phyloP scores from a whole-genome alignment of 1,140 invertebrate genomes.

The Cryptotermes secundus region DNA sequence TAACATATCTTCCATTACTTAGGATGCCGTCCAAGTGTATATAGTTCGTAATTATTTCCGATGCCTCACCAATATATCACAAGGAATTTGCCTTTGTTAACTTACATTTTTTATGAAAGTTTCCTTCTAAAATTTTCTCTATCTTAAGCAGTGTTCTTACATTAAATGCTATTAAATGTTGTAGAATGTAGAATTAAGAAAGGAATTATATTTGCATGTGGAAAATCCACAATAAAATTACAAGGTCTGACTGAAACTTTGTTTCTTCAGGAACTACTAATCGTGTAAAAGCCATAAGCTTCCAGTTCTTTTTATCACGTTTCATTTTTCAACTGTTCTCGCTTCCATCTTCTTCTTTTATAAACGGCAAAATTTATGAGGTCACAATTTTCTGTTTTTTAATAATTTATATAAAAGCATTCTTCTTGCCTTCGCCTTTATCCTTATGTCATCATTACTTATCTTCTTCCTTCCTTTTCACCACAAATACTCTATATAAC shows the following conservation, averaged over 20 bases:
- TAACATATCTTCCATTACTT: no score
- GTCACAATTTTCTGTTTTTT: conserved; percentile 1
- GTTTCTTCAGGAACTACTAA: background rate
- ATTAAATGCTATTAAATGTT: no score
- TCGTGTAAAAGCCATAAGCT: background rate
- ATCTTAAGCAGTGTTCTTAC: no score
- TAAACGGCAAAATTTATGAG: background rate
- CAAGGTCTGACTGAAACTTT: background rate
- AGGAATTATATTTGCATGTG: background rate
- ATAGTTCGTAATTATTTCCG: no score
- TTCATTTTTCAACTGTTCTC: background rate
- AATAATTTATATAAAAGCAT: background rate
- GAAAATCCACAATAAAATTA: background rate
- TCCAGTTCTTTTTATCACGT: background rate
- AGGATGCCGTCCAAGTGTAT: no score
- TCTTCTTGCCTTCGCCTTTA: background rate
- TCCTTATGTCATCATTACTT: background rate
- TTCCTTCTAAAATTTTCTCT: no score
- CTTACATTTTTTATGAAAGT: no score
- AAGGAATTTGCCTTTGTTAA: no score
- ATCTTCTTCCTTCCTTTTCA: background rate
- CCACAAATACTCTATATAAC: background rate
- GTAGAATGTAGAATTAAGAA: no score
- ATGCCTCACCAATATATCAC: no score
- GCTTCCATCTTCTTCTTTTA: background rate